These are phyloP conservation scores for Kryptopterus vitreolus DNA, from an alignment of 2,797 vertebrate species.

Conservation along the genomic window DNA sequence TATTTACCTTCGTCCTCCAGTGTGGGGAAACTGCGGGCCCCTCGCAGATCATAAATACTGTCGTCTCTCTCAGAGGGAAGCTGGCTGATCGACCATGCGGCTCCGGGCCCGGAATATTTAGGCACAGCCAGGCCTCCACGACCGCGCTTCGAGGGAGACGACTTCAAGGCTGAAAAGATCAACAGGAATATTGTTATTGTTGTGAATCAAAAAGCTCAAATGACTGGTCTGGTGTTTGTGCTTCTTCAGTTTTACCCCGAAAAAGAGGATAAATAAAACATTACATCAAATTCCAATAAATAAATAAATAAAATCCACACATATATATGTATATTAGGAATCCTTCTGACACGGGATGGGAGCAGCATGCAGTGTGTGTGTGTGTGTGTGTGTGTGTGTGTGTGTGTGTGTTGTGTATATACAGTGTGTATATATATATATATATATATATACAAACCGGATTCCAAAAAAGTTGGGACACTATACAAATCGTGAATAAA, in stretches of 20 bases:
- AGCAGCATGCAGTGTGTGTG: too few relatives aligned
- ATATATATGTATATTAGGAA: too few relatives aligned
- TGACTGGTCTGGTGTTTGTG: not conserved
- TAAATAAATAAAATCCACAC: too few relatives aligned
- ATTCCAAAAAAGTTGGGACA: too few relatives aligned
- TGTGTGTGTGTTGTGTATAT: too few relatives aligned
- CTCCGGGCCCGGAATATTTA: constrained; percentile 82
- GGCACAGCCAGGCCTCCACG: constrained; percentile 84
- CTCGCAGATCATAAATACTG: constrained; percentile 87
- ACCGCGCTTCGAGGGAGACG: constrained; percentile 95
- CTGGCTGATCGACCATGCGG: constrained; percentile 92
- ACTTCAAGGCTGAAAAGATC: constrained; percentile 83
- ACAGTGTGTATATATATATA: too few relatives aligned
- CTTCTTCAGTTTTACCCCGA: not conserved
- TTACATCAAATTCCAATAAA: too few relatives aligned
- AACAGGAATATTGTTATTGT: not conserved
- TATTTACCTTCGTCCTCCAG: constrained; percentile 90
- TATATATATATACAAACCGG: too few relatives aligned
- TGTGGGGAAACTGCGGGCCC: constrained; percentile 91
- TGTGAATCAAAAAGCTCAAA: not conserved
- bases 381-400: too few relatives aligned
- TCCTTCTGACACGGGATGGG: too few relatives aligned
- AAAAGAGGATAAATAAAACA: not conserved
- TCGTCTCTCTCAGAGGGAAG: constrained; percentile 87
- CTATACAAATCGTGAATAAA: too few relatives aligned